Conservation (phyloP, 2,888 invertebrate species). For the Osedax frankpressi region DNA sequence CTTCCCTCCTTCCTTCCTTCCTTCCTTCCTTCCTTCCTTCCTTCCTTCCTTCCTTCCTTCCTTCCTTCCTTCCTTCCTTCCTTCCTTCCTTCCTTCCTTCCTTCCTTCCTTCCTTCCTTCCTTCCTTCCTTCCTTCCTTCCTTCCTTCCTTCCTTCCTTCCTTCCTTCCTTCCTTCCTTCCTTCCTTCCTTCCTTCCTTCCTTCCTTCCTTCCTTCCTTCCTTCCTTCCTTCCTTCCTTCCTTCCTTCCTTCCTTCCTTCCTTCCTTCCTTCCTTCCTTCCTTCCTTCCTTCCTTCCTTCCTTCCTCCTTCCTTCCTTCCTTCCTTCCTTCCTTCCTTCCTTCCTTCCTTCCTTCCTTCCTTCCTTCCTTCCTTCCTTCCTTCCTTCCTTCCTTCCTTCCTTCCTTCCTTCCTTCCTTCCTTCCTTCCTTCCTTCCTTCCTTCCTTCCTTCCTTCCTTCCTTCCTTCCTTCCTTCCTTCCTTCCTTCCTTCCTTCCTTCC, state of each 20-base stretch:
- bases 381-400: neutral
- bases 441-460: too few relatives aligned
- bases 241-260: too few relatives aligned
- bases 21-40: neutral
- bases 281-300: neutral
- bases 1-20: neutral
- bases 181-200: neutral
- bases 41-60: neutral
- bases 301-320: neutral
- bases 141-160: neutral
- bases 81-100: neutral
- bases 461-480: neutral
- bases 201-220: neutral
- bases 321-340: neutral
- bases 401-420: neutral
- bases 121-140: neutral
- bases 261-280: neutral
- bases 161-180: neutral
- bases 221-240: neutral
- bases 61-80: neutral
- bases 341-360: neutral
- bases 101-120: neutral
- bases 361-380: neutral
- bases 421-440: slow-evolving; percentile 3
- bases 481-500: neutral